Conservation (phyloP, 1,140 invertebrate species). For the Macrobrachium rosenbergii region DNA sequence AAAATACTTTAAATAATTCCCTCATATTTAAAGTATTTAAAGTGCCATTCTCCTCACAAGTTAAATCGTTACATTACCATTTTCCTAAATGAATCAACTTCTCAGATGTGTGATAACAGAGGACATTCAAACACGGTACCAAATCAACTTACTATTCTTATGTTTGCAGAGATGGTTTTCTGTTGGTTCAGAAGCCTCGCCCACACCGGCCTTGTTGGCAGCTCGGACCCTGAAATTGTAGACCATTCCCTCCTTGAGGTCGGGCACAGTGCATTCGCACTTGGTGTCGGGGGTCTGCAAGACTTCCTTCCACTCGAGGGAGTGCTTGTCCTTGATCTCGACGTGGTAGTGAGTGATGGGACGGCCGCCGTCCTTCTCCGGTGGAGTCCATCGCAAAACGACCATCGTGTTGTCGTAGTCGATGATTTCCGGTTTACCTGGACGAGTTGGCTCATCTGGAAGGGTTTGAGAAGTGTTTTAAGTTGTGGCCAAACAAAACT, state of each 20-base stretch:
- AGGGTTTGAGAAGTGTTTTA: neutral
- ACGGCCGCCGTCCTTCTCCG: slow-evolving; percentile 91
- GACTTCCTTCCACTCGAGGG: slow-evolving; percentile 87
- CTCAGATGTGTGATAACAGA: no score
- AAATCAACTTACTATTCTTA: slow-evolving; percentile 83
- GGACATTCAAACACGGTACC: no score
- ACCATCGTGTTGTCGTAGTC: slow-evolving; percentile 96
- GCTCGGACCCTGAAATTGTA: slow-evolving; percentile 94
- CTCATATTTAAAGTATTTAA: no score
- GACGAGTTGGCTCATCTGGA: slow-evolving; percentile 86
- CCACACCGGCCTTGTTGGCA: slow-evolving; percentile 90
- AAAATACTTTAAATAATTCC: no score
- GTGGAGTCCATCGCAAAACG: slow-evolving; percentile 90
- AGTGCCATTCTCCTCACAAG: no score
- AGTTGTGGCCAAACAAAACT: no score
- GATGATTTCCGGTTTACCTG: slow-evolving; percentile 90
- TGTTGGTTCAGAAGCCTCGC: slow-evolving; percentile 91
- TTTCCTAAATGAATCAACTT: no score
- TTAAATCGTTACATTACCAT: no score
- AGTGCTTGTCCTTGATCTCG: slow-evolving; percentile 95
- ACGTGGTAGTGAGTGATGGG: slow-evolving; percentile 95
- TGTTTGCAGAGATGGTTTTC: slow-evolving; percentile 94
- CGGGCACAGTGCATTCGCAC: slow-evolving; percentile 86
- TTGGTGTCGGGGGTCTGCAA: slow-evolving; percentile 83
- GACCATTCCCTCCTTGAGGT: slow-evolving; percentile 91